Evolutionary conservation across 2,113 vertebrate species (phyloP).

Genomic region (Fulica atra): DNA sequence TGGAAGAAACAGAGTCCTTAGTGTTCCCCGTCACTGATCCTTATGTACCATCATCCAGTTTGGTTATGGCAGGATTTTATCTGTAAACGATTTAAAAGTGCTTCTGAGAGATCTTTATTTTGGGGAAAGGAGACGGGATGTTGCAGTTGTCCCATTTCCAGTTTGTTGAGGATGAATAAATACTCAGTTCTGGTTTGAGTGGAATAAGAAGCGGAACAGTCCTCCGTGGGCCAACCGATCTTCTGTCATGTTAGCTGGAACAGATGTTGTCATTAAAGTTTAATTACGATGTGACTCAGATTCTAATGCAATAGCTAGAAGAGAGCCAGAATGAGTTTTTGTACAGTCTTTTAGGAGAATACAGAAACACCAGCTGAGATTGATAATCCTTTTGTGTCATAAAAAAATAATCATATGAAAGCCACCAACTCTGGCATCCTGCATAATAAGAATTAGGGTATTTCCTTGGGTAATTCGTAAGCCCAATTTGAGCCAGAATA

Average conservation of each 20-base stretch:
- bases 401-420: neutral
- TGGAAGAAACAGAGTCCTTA: neutral
- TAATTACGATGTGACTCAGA: slow-evolving; percentile 21
- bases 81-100: slow-evolving; percentile 15
- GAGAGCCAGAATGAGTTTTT: neutral
- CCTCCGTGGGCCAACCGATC: neutral
- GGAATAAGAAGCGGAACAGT: neutral
- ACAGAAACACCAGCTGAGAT: neutral
- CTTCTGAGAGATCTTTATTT: slow-evolving; percentile 23
- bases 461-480: neutral
- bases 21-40: neutral
- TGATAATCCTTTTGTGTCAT: neutral
- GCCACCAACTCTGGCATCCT: neutral
- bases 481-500: neutral
- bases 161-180: slow-evolving; percentile 17
- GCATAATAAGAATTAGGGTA: neutral
- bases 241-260: neutral
- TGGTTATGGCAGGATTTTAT: slow-evolving; percentile 28
- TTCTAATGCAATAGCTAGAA: neutral
- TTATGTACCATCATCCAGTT: neutral
- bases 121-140: neutral
- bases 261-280: slow-evolving; percentile 57
- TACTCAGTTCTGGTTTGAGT: neutral
- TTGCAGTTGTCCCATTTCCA: slow-evolving; percentile 21
- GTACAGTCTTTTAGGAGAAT: neutral